These are phyloP conservation scores for Amphibalanus amphitrite DNA, from an alignment of 1,140 invertebrate genomes.

Conservation along the genomic window DNA sequence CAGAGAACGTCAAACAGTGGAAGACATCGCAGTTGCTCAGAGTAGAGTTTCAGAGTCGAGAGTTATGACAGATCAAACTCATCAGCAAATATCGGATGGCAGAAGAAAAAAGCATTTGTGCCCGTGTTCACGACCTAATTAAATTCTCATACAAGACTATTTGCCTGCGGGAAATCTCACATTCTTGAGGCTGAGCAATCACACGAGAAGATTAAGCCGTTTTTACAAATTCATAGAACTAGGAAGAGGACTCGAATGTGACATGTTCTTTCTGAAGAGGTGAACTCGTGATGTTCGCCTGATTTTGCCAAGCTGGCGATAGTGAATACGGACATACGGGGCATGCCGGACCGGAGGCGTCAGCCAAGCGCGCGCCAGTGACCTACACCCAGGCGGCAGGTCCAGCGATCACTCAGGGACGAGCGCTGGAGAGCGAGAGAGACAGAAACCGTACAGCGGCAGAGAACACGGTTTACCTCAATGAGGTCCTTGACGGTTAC, in stretches of 20 bases:
- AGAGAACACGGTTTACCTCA: not conserved
- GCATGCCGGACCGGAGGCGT: not conserved
- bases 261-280: too few relatives aligned
- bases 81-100: not conserved
- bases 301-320: too few relatives aligned
- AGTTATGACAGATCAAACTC: not conserved
- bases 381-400: not conserved
- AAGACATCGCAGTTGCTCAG: not conserved
- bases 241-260: too few relatives aligned
- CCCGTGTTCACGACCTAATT: too few relatives aligned
- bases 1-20: not conserved
- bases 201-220: too few relatives aligned
- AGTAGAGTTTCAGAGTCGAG: not conserved
- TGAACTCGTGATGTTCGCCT: too few relatives aligned
- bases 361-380: not conserved
- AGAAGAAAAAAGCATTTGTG: not conserved
- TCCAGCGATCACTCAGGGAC: not conserved
- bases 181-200: too few relatives aligned
- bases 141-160: too few relatives aligned
- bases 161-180: too few relatives aligned
- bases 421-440: not conserved
- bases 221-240: too few relatives aligned
- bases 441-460: not conserved
- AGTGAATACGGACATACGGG: too few relatives aligned
- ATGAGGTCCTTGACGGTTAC: slow-evolving; percentile 4